Evolutionary conservation across 2,888 invertebrate species (phyloP).

Genomic region (Dromius quadrimaculatus): DNA sequence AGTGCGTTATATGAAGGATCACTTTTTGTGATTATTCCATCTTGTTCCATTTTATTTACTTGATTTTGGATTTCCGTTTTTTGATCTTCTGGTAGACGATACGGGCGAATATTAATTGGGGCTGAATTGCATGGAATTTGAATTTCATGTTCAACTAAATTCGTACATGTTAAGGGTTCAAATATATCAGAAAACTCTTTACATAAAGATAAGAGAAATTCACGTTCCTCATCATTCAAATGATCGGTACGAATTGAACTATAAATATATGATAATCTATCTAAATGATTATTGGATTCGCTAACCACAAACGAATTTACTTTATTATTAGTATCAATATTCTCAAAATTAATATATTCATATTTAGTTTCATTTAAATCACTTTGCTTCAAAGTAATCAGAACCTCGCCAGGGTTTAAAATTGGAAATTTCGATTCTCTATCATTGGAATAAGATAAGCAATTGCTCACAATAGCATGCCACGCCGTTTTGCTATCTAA

Average conservation of each 20-base stretch:
- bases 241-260: background rate
- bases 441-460: background rate
- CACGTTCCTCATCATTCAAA: background rate
- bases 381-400: background rate
- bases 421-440: background rate
- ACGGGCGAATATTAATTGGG: too few species aligned
- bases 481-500: too few species aligned
- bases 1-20: too few species aligned
- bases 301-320: too few species aligned
- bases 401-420: background rate
- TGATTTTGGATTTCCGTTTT: background rate
- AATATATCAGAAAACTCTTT: background rate
- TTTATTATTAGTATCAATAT: too few species aligned
- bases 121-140: too few species aligned
- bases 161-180: too few species aligned
- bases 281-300: too few species aligned
- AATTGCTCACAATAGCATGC: too few species aligned
- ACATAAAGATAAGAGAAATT: background rate
- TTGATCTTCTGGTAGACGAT: background rate
- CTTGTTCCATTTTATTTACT: background rate
- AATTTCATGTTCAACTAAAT: too few species aligned
- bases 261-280: background rate
- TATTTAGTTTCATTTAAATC: background rate
- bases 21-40: background rate
- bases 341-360: too few species aligned